Evolutionary conservation across 2,888 invertebrate species (phyloP), one percentile per base, ranked within the genome.

Genomic region (Acleris cristana): DNA sequence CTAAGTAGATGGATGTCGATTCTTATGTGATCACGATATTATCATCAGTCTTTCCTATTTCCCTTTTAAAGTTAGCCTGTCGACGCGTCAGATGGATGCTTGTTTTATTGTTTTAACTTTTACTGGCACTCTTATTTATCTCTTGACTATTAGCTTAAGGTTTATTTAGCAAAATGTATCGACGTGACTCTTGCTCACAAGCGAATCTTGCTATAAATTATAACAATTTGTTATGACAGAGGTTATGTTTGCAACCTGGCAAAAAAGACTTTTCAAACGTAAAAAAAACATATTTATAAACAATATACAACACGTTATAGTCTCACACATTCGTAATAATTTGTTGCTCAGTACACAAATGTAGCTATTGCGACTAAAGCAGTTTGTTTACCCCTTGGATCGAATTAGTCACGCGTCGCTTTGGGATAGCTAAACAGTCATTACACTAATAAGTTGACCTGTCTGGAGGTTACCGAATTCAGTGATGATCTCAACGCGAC

Each of bases 401-500:
- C 26, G 49, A 61, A 66, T 67, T 67, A 67, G 63, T 67, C 67
- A 65, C 65, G n/a, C 49, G 26, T 59, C 62, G 57, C 58, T 69
- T 65, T 69, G 54, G 59, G 54, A 58, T 26, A 40, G 53, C 53
- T 53, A 58, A 26, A 49, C 30, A 53, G 53, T 45, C 19, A 65
- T 56, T 61, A 56, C 26, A 48, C 56, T 58, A 53, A 40, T 56
- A 54, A 34, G 48, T 14, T 58, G 58, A 59, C 59, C 73, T 73
- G 71, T 71, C 69, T 73, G 70, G 73, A 74, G 73, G 64, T 75
- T 64, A 73, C 69, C 72, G 71, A 80, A 71, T 76, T 70, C 66
- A 72, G 72, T 76, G 80, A 80, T 85, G 82, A 82, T 81, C 80
- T 84, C 84, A 84, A 71, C 74, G 64, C 65, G 62, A 58, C 19